Evolutionary conservation across 2,113 vertebrate species (phyloP).

Genomic region (Notechis scutatus): DNA sequence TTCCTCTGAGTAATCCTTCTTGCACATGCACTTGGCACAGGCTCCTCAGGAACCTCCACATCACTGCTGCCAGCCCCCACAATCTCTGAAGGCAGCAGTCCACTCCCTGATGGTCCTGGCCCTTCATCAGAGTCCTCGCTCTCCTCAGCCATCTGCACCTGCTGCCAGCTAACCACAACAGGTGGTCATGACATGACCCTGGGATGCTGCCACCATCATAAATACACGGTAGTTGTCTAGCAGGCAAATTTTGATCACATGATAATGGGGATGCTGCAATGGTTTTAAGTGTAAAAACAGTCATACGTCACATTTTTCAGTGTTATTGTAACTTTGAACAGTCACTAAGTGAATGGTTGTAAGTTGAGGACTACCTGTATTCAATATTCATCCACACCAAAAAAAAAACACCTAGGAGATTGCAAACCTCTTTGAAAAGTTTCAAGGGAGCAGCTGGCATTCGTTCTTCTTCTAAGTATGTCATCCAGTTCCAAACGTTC

Average conservation of each 20-base stretch:
- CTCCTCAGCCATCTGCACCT: no score
- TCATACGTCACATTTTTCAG: background rate
- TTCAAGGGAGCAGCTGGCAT: constrained; percentile 81
- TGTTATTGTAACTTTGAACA: background rate
- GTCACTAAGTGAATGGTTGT: background rate
- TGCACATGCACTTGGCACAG: no score
- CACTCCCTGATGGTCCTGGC: no score
- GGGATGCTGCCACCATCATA: background rate
- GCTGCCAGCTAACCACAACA: no score
- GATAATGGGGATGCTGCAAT: background rate
- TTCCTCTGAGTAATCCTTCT: no score
- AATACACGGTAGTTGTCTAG: background rate
- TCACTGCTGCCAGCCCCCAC: no score
- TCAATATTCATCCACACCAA: background rate
- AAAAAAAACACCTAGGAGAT: constrained; percentile 20
- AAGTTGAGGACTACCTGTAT: background rate
- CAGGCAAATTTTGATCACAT: background rate
- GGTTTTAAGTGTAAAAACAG: background rate
- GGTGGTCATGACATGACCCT: background rate
- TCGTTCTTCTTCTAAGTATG: constrained; percentile 86
- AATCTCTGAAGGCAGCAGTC: no score
- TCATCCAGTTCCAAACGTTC: constrained; percentile 85
- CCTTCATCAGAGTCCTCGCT: no score
- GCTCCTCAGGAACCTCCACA: no score
- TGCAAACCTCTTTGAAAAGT: constrained; percentile 86